Conservation (phyloP, 2,797 vertebrate species). For the Chiloscyllium punctatum region DNA sequence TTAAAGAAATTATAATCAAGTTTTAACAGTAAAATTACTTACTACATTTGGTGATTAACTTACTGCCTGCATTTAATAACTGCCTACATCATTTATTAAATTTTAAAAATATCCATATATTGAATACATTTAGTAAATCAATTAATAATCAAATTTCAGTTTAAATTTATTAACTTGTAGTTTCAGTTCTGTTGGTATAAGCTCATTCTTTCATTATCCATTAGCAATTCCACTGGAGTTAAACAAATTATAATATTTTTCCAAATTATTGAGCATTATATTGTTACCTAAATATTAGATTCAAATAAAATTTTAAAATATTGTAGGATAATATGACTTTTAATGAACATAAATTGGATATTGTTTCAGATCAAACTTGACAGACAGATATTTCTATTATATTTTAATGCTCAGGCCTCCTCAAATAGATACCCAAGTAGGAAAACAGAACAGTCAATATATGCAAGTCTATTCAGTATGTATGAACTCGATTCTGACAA, state of each 20-base stretch:
- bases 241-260: not conserved
- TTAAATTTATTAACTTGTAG: not conserved
- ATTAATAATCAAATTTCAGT: conserved; percentile 26
- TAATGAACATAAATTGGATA: not conserved
- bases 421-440: not conserved
- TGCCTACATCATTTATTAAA: conserved; percentile 1
- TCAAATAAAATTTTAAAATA: not conserved
- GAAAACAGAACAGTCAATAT: not conserved
- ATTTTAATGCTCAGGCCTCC: not conserved
- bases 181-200: not conserved
- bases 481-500: not conserved
- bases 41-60: not conserved
- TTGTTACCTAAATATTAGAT: not conserved
- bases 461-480: not conserved
- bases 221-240: not conserved
- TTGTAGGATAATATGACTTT: not conserved
- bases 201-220: not conserved
- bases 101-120: not conserved
- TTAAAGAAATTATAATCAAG: not conserved
- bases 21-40: conserved; percentile 6
- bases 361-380: not conserved
- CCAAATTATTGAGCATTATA: not conserved
- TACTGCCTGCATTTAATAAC: not conserved
- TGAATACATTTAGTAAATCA: conserved; percentile 3
- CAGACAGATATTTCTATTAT: not conserved